Evolutionary conservation across 2,797 vertebrate species (phyloP), one percentile per base, ranked within the genome.

Genomic region (Danio choprae): DNA sequence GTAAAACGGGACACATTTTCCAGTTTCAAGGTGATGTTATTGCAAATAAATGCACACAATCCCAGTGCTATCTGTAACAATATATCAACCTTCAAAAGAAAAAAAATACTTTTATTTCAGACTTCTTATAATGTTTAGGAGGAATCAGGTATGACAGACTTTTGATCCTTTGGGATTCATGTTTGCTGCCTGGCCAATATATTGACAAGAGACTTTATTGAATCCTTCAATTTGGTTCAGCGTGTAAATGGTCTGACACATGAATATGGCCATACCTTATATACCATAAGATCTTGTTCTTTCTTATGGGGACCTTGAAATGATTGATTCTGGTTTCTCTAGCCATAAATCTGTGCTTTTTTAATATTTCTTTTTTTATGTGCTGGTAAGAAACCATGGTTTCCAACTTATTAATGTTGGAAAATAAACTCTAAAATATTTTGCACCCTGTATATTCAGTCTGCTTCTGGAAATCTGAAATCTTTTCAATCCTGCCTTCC

Each of bases 261-360:
- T 58, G 20, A 13, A 29, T 11, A 29, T 58, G 55, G 20, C 58
- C 11, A 58, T 10, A 58, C 20, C 2, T 20, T 58, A 20, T 20
- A 15, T n/a, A n/a, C n/a, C n/a, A n/a, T n/a, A n/a, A n/a, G n/a
- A n/a, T 59, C 56, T 59, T 59, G 56, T 59, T 36, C 13, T 58
- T 6, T 29, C 55, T 5, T 5, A 29, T 58, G 11, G 20, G 22
- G 22, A 58, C 56, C 22, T 13, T 58, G 2, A 3, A 3, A 58
- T 7, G 12, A 12, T 50, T 13, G 11, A 58, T 7, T 12, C 5
- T 5, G 5, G 6, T 13, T 12, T 29, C 22, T 56, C 2, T 58
- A 22, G 29, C 13, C 55, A 22, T 5, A 58, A n/a, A n/a, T n/a
- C n/a, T 58, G 55, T 29, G 20, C n/a, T 5, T 58, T 20, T 58